Percentiles rank a stretch among this genome's conserved stretches.
Conservation (phyloP, 2,113 vertebrate species). For the Actinemys pallida region DNA sequence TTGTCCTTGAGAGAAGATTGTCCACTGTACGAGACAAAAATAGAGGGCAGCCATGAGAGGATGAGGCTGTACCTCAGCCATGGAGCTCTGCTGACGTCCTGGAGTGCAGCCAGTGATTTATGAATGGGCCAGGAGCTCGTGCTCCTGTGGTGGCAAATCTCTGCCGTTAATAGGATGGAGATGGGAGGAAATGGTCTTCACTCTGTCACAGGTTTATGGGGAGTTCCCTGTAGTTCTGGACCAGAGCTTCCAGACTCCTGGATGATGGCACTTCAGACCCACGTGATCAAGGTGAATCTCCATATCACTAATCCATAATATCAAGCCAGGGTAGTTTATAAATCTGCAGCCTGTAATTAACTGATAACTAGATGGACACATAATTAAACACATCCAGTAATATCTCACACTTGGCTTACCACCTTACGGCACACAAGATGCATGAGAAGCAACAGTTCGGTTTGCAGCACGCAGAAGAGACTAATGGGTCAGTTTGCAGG, state of each 20-base stretch:
- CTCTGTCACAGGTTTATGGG: background rate
- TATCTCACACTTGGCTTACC: background rate
- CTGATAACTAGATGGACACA: background rate
- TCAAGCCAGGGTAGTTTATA: background rate
- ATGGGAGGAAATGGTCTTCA: background rate
- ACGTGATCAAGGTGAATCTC: background rate
- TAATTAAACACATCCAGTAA: background rate
- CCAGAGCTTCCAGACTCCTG: background rate
- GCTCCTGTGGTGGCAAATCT: background rate
- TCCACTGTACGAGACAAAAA: conserved; percentile 54
- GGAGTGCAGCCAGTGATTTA: background rate
- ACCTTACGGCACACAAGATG: background rate
- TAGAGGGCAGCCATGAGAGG: conserved; percentile 1
- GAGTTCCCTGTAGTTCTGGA: background rate
- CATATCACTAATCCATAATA: background rate
- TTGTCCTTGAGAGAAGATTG: conserved; percentile 72
- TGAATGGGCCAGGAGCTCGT: background rate
- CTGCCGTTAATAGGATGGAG: background rate
- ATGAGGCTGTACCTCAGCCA: conserved; percentile 32
- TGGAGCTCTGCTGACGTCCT: conserved; percentile 32
- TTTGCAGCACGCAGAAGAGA: background rate
- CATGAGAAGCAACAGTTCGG: background rate
- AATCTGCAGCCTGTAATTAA: background rate
- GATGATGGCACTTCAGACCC: background rate
- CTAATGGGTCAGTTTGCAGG: background rate